These are phyloP conservation scores for Acipenser ruthenus DNA, from an alignment of 2,797 vertebrate genomes.

Conservation along the genomic window DNA sequence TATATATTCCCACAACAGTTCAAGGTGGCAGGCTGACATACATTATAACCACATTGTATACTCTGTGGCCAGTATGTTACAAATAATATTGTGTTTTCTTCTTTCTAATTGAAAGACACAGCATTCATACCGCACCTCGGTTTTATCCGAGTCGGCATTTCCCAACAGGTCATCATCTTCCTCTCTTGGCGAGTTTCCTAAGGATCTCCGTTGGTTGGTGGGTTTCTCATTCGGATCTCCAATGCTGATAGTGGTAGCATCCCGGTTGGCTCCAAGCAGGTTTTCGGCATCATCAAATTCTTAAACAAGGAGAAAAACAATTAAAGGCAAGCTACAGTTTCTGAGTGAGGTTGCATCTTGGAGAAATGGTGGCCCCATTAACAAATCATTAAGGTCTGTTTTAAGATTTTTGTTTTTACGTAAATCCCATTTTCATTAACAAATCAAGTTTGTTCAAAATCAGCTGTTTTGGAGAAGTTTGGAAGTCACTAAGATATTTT, in stretches of 20 bases:
- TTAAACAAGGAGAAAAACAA: constrained; percentile 38
- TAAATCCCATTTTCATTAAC: no score
- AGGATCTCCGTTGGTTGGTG: constrained; percentile 44
- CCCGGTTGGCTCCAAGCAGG: constrained; percentile 56
- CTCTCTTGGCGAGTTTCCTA: constrained; percentile 41
- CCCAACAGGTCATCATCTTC: constrained; percentile 66
- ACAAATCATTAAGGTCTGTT: no score
- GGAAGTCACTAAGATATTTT: no score
- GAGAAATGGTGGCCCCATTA: no score
- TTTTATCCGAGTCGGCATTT: constrained; percentile 69
- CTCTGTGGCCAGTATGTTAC: no score
- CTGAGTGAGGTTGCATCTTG: no score
- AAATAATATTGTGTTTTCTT: background rate
- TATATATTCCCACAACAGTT: no score
- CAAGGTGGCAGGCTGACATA: no score
- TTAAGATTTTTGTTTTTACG: no score
- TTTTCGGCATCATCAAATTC: constrained; percentile 79
- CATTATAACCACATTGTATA: no score
- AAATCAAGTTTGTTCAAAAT: no score
- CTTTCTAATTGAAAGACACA: background rate
- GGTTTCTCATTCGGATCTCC: constrained; percentile 53
- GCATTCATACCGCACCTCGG: constrained; percentile 59
- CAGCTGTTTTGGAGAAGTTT: no score
- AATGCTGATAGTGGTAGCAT: constrained; percentile 71
- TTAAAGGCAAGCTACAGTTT: background rate